A percentile compares a stretch with the other conserved stretches of the same genome.
Evolutionary conservation across 2,888 invertebrate species (phyloP).

Genomic region (Rotaria macrura): DNA sequence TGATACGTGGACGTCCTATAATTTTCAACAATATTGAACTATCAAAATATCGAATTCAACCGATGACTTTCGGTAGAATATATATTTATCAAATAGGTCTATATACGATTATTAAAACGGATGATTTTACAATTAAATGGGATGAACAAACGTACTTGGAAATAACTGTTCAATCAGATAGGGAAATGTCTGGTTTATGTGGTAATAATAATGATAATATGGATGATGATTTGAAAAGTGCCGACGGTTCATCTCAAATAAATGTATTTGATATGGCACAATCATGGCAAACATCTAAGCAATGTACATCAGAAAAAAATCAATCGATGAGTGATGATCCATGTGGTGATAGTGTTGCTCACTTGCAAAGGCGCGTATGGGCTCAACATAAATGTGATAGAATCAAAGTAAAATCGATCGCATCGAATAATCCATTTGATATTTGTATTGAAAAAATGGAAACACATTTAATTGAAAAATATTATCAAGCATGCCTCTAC

Average conservation of each 20-base stretch:
- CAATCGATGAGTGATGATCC: conserved; percentile 21
- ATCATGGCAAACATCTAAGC: conserved; percentile 65
- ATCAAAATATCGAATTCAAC: too few relatives aligned
- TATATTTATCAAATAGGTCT: conserved; percentile 60
- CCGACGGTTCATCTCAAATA: conserved; percentile 35
- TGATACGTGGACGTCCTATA: too few relatives aligned
- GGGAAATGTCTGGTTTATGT: conserved; percentile 28
- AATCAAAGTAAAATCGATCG: conserved; percentile 55
- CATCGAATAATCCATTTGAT: conserved; percentile 22
- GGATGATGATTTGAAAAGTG: neutral
- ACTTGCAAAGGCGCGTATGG: conserved; percentile 71
- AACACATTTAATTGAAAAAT: conserved; percentile 34
- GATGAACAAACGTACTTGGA: conserved; percentile 66
- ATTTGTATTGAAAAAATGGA: conserved; percentile 36
- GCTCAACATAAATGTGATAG: conserved; percentile 66
- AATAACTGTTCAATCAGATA: conserved; percentile 60
- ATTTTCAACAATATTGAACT: too few relatives aligned
- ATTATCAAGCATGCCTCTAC: conserved; percentile 57
- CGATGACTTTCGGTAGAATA: conserved; percentile 43
- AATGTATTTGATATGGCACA: conserved; percentile 35
- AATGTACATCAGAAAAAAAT: conserved; percentile 52
- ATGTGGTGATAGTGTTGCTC: conserved; percentile 57
- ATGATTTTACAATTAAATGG: conserved; percentile 70
- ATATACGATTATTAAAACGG: conserved; percentile 64
- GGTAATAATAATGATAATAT: conserved; percentile 28